Evolutionary conservation across 2,797 vertebrate species (phyloP).

Genomic region (Neomorphus geoffroyi): DNA sequence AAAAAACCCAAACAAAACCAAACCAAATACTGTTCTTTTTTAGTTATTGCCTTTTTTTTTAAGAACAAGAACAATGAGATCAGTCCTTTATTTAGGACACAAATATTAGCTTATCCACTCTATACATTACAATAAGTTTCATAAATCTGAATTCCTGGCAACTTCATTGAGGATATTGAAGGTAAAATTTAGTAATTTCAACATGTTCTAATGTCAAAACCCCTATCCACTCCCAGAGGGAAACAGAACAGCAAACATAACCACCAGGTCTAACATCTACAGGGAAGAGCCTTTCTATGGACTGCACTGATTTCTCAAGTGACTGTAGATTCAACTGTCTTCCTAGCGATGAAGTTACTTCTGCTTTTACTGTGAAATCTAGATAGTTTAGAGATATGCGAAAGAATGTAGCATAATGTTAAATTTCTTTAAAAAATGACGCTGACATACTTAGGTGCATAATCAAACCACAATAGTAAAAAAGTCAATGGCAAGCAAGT

Average conservation of each 20-base stretch:
- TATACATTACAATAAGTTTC: not conserved
- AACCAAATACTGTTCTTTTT: not conserved
- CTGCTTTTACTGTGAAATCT: not conserved
- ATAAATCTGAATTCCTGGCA: slow-evolving; percentile 48
- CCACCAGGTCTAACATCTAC: not conserved
- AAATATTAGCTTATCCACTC: not conserved
- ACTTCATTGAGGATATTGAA: slow-evolving; percentile 5
- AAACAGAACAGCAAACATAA: not conserved
- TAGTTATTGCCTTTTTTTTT: not conserved
- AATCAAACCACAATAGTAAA: not conserved
- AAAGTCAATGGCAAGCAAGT: not conserved
- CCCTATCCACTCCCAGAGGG: not conserved
- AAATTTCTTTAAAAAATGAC: not conserved
- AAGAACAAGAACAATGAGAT: not conserved
- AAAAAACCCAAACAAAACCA: not conserved
- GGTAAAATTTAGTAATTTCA: slow-evolving; percentile 25
- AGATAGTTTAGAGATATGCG: not conserved
- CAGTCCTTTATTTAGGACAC: no score
- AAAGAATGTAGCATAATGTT: not conserved
- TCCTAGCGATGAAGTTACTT: not conserved
- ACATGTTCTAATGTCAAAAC: slow-evolving; percentile 27
- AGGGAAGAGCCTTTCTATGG: not conserved
- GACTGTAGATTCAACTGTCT: not conserved
- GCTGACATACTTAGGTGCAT: not conserved
- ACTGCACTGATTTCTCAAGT: not conserved